Evolutionary conservation across 1,140 invertebrate genomes (phyloP).

Genomic region (Leptestheria dahalacensis): DNA sequence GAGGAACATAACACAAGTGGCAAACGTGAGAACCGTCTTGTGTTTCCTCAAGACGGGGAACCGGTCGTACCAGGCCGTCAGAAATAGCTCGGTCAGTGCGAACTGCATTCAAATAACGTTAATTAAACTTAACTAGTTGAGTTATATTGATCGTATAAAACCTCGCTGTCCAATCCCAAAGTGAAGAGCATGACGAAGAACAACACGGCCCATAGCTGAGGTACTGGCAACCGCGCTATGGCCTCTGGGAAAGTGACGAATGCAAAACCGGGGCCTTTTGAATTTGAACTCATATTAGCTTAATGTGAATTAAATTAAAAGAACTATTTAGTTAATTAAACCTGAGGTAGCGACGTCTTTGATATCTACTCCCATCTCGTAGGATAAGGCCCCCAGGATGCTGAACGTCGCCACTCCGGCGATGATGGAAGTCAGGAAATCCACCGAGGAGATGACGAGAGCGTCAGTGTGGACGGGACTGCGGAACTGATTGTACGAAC

Average conservation of each 20-base stretch:
- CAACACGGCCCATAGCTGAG: conserved; percentile 30
- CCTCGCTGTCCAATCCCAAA: conserved; percentile 41
- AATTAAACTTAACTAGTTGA: background rate
- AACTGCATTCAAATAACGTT: conserved; percentile 33
- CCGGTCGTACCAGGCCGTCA: conserved; percentile 60
- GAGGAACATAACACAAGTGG: conserved; percentile 52
- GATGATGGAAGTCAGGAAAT: conserved; percentile 31
- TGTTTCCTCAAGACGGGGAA: conserved; percentile 51
- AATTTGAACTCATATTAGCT: background rate
- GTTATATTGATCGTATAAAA: conserved; percentile 6
- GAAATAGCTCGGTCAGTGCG: conserved; percentile 63
- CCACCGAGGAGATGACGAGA: conserved; percentile 28
- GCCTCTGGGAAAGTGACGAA: conserved; percentile 25
- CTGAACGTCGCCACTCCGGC: conserved; percentile 31
- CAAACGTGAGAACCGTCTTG: conserved; percentile 53
- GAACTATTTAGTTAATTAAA: conserved; percentile 5
- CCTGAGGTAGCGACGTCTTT: conserved; percentile 21
- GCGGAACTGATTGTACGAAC: conserved; percentile 32
- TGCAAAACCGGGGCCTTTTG: conserved; percentile 22
- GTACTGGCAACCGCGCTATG: conserved; percentile 19
- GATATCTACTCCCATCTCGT: conserved; percentile 21
- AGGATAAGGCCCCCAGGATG: conserved; percentile 30
- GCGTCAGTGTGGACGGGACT: conserved; percentile 33
- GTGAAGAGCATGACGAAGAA: conserved; percentile 35
- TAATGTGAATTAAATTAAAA: background rate